Evolutionary conservation across 2,113 vertebrate species (phyloP).

Genomic region (Pao palembangensis): DNA sequence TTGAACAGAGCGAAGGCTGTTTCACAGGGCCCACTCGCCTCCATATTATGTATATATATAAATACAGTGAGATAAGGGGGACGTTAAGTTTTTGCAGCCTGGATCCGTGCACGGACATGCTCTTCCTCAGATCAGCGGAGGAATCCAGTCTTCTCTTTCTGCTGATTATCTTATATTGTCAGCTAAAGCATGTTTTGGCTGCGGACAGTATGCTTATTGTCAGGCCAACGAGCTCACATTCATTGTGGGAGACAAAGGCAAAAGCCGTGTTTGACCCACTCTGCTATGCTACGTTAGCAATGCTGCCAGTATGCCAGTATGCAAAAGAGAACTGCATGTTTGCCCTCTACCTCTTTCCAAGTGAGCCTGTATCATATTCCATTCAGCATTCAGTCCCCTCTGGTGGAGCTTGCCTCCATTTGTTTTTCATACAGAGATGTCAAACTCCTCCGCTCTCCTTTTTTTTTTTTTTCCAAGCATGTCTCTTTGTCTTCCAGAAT

Average conservation of each 20-base stretch:
- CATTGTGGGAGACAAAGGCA: conserved; percentile 19
- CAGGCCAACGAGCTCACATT: conserved; percentile 47
- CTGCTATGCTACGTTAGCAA: too few species aligned
- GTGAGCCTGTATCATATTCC: too few species aligned
- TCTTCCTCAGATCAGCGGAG: conserved; percentile 51
- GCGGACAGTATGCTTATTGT: conserved; percentile 52
- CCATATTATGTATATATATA: conserved; percentile 9
- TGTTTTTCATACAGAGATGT: not conserved
- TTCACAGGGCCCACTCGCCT: conserved; percentile 49
- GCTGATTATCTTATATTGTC: conserved; percentile 65
- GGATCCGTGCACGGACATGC: conserved; percentile 40
- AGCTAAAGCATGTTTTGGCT: conserved; percentile 64
- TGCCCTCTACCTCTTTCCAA: too few species aligned
- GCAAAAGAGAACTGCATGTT: not conserved
- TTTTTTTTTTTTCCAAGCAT: conserved; percentile 30
- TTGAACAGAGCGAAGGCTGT: conserved; percentile 61
- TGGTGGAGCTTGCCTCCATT: too few species aligned
- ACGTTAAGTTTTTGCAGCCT: too few species aligned
- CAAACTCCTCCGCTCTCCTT: not conserved
- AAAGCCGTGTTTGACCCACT: conserved; percentile 1
- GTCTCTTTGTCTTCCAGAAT: conserved; percentile 62
- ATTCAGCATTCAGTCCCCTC: too few species aligned
- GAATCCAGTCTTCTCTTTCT: conserved; percentile 64
- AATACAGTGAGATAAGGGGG: conserved; percentile 3
- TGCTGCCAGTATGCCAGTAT: conserved; percentile 13